These are phyloP conservation scores for Zosterops japonicus DNA, from an alignment of 2,113 vertebrate genomes.

Conservation along the genomic window DNA sequence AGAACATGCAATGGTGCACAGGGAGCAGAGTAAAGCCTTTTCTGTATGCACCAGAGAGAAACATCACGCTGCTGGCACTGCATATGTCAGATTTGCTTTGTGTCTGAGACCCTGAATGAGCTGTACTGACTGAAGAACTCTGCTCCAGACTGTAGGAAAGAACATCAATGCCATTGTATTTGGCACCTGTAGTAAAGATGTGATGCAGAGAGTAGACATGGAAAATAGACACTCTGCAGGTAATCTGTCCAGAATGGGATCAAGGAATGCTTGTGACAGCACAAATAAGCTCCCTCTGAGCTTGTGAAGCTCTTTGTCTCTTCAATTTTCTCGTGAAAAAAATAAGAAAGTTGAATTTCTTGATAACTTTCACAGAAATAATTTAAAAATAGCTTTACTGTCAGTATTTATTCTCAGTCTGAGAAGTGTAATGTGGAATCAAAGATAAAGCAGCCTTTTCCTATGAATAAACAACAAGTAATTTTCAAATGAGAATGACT, in stretches of 20 bases:
- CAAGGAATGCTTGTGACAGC: background rate
- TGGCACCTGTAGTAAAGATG: background rate
- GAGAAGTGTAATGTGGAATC: background rate
- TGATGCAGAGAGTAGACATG: background rate
- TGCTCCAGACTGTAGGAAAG: background rate
- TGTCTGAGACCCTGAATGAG: background rate
- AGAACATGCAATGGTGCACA: background rate
- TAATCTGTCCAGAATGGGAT: background rate
- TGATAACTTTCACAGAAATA: background rate
- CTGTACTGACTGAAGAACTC: background rate
- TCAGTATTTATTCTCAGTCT: background rate
- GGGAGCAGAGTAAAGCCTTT: background rate
- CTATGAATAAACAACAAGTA: background rate
- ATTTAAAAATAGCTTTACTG: background rate
- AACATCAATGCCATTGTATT: background rate
- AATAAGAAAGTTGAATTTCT: background rate
- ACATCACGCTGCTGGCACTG: background rate
- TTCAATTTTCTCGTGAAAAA: background rate
- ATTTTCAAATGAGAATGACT: background rate
- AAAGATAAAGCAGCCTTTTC: background rate
- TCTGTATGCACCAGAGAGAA: background rate
- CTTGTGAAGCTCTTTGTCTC: background rate
- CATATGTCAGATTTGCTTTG: background rate
- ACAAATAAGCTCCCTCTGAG: background rate
- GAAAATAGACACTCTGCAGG: background rate